Evolutionary conservation across 2,113 vertebrate species (phyloP).

Genomic region (Cepphus grylle): DNA sequence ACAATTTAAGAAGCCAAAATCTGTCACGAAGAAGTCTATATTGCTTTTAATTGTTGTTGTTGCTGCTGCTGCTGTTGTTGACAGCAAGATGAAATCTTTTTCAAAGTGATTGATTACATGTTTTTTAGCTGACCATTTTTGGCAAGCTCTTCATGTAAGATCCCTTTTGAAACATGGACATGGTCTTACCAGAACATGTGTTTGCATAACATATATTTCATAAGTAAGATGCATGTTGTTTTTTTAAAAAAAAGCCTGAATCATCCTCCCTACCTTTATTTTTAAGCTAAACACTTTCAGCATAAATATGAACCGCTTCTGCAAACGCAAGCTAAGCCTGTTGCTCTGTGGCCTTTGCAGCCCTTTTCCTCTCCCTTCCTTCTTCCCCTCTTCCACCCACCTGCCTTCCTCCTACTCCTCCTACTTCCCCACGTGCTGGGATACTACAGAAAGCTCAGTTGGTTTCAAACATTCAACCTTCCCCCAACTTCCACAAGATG

Average conservation of each 20-base stretch:
- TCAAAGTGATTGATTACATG: not conserved
- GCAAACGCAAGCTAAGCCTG: constrained; percentile 52
- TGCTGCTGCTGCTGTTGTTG: not conserved
- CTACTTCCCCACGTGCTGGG: not conserved
- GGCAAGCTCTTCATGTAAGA: not conserved
- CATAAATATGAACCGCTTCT: not conserved
- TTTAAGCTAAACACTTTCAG: constrained; percentile 10
- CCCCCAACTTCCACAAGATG: not conserved
- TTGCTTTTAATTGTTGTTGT: not conserved
- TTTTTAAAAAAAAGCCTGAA: not conserved
- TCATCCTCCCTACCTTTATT: constrained; percentile 10
- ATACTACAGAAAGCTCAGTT: not conserved
- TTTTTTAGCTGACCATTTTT: not conserved
- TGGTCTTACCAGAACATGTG: not conserved
- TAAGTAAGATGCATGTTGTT: constrained; percentile 15
- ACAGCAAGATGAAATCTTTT: not conserved
- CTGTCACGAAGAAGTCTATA: not conserved
- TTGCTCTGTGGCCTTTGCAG: constrained; percentile 17
- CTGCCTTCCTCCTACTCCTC: not conserved
- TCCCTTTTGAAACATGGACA: constrained; percentile 22
- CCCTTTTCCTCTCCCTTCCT: not conserved
- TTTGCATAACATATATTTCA: not conserved
- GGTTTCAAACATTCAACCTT: not conserved
- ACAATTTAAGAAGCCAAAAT: not conserved
- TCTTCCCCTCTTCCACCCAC: not conserved